These are phyloP conservation scores for Caenorhabditis uteleia DNA, from an alignment of 2,888 invertebrate species.

Conservation along the genomic window DNA sequence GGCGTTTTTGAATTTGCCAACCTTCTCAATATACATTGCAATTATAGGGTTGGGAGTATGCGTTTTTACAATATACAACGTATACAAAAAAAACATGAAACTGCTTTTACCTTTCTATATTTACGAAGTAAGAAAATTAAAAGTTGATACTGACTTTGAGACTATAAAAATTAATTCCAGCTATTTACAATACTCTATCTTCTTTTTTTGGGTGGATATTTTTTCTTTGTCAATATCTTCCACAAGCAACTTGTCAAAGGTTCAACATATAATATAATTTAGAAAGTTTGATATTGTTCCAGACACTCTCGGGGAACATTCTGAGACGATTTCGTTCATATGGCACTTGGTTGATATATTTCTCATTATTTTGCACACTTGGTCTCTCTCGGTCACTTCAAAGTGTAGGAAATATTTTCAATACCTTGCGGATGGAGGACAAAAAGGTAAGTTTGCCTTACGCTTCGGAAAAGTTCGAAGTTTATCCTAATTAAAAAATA, in stretches of 20 bases:
- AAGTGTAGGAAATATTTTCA: conserved; percentile 36
- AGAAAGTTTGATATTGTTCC: conserved; percentile 10
- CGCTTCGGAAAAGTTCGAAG: conserved; percentile 2
- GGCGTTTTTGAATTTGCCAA: conserved; percentile 28
- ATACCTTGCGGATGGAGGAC: conserved; percentile 20
- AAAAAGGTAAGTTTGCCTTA: conserved; percentile 24
- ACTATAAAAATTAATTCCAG: conserved; percentile 37
- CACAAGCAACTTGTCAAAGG: conserved; percentile 34
- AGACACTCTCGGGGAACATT: conserved; percentile 42
- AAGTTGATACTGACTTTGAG: no score
- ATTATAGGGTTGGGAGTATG: conserved; percentile 18
- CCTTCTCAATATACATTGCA: conserved; percentile 37
- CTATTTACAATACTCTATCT: conserved; percentile 44
- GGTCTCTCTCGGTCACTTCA: conserved; percentile 36
- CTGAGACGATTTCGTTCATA: conserved; percentile 41
- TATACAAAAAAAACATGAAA: conserved; percentile 22
- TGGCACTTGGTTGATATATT: conserved; percentile 42
- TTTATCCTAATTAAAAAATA: background rate
- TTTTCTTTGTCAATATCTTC: conserved; percentile 48
- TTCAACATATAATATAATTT: conserved; percentile 3
- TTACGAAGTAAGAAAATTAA: conserved; percentile 28
- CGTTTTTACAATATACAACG: conserved; percentile 20
- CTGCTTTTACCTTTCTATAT: conserved; percentile 32
- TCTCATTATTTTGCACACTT: conserved; percentile 38
- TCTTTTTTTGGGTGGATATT: conserved; percentile 48